These are phyloP conservation scores for Archips xylosteana DNA, from an alignment of 2,888 invertebrate genomes.

Conservation along the genomic window DNA sequence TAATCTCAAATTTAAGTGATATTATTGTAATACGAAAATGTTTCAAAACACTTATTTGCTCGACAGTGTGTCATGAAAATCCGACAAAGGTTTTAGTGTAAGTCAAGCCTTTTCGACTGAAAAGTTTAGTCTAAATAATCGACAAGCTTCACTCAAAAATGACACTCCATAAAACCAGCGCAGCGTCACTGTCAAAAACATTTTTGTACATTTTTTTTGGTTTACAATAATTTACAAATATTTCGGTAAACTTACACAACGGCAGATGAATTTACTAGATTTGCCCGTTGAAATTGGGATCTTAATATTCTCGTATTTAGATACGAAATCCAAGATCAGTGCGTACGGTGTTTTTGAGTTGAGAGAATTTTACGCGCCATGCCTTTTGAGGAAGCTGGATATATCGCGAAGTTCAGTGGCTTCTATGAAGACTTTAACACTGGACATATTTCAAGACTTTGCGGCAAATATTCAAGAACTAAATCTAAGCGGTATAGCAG, in stretches of 20 bases:
- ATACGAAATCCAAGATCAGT: constrained; percentile 51
- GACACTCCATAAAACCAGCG: neutral
- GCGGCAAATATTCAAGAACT: constrained; percentile 51
- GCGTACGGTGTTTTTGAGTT: constrained; percentile 50
- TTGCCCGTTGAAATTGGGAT: constrained; percentile 53
- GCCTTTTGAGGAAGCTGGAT: constrained; percentile 50
- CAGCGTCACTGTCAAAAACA: constrained; percentile 15
- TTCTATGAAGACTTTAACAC: constrained; percentile 48
- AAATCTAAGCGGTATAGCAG: constrained; percentile 55
- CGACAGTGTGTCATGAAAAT: no score
- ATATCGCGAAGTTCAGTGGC: constrained; percentile 54
- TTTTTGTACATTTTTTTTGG: constrained; percentile 8
- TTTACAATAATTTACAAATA: constrained; percentile 18
- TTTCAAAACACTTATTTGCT: no score
- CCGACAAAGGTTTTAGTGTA: neutral
- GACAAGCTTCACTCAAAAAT: neutral
- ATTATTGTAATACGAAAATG: no score
- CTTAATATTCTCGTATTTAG: constrained; percentile 50
- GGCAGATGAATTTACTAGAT: constrained; percentile 48
- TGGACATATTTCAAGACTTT: constrained; percentile 50
- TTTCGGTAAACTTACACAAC: constrained; percentile 12
- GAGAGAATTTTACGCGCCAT: constrained; percentile 52
- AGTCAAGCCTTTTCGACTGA: neutral
- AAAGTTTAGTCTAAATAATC: neutral
- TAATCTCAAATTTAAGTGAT: no score